A percentile compares a stretch with the other conserved stretches of the same genome.
These are phyloP conservation scores for Olivierus martensii DNA, from an alignment of 1,140 invertebrate species.

Conservation along the genomic window DNA sequence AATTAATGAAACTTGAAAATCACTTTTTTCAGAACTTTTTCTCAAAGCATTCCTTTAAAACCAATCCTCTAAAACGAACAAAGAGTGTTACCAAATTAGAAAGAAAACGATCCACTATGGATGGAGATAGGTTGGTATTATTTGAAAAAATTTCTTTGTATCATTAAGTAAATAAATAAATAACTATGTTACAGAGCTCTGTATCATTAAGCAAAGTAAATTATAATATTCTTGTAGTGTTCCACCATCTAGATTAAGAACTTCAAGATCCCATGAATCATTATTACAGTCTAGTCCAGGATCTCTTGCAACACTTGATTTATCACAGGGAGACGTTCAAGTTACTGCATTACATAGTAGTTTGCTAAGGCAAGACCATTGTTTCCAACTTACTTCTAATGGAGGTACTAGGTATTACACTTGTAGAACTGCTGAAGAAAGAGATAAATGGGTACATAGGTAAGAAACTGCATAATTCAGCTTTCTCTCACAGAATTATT, in stretches of 20 bases:
- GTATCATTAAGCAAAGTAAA: too few relatives aligned
- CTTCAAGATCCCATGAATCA: conserved; percentile 75
- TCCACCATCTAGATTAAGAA: conserved; percentile 35
- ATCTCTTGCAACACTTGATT: conserved; percentile 64
- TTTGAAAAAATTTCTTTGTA: neutral
- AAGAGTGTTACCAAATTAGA: conserved; percentile 84
- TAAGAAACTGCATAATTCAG: too few relatives aligned
- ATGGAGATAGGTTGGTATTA: conserved; percentile 34
- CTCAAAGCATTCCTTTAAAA: conserved; percentile 72
- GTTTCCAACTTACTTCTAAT: conserved; percentile 58
- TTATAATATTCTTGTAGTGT: conserved; percentile 1
- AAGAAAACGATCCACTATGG: conserved; percentile 45
- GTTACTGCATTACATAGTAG: conserved; percentile 71
- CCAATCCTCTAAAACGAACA: conserved; percentile 75
- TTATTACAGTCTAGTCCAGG: conserved; percentile 51
- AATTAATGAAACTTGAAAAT: too few relatives aligned
- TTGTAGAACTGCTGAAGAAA: conserved; percentile 68
- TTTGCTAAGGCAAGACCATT: conserved; percentile 69
- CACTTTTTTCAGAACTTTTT: conserved; percentile 91
- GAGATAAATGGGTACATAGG: conserved; percentile 81
- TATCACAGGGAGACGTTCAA: conserved; percentile 33
- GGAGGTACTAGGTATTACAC: conserved; percentile 69
- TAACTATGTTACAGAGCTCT: too few relatives aligned
- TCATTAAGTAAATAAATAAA: too few relatives aligned
- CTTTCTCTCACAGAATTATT: too few relatives aligned